Base-by-base conservation (phyloP, 2,888 invertebrate species). In the Drosophila ezoana region DNA sequence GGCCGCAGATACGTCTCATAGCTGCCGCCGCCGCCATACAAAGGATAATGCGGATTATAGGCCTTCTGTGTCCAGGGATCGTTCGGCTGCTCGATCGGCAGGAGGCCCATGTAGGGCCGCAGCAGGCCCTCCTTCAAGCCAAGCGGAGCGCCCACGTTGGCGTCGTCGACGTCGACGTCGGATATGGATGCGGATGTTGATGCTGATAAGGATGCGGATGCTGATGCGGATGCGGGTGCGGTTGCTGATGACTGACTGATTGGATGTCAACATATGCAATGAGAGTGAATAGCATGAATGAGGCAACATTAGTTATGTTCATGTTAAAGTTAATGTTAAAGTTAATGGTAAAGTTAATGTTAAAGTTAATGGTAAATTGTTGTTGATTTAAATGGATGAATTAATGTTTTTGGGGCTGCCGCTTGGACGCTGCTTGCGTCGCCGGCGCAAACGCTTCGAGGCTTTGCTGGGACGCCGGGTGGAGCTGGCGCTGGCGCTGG, bases 41-140 rank as follows among this genome's bases (percentile, higher is more conserved):
- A 59, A 0, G 90, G 81, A 40, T 73, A 47, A n/a, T 90, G 80
- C 1, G 74, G 67, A 77, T 90, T 68, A 28, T 82, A 91, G 1
- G 77, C 43, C 57, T 84, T 89, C 41, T 68, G 63, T 35, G 76
- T 72, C 91, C 91, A 91, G 18, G 91, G 91, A 87, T 91, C 91
- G 56, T 90, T 73, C 9, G 80, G 72, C 23, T 76, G 81, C 4
- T 66, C 74, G 16, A 87, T 47, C 10, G 84, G 73, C 52, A 78
- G 68, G 4, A 90, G 48, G 5, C 91, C 91, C 91, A 91, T 90
- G 56, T 89, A 91, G 2, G 91, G 91, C 58, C 71, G 37, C 9
- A 91, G 45, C 23, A 91, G 38, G 13, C 67, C 44, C 0, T 81
- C 86, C 38, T 51, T 58, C 23, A 53, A 76, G 48, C 75, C 65